Evolutionary conservation across 1,140 invertebrate genomes (phyloP).

Genomic region (Trachymyrmex cornetzi): DNA sequence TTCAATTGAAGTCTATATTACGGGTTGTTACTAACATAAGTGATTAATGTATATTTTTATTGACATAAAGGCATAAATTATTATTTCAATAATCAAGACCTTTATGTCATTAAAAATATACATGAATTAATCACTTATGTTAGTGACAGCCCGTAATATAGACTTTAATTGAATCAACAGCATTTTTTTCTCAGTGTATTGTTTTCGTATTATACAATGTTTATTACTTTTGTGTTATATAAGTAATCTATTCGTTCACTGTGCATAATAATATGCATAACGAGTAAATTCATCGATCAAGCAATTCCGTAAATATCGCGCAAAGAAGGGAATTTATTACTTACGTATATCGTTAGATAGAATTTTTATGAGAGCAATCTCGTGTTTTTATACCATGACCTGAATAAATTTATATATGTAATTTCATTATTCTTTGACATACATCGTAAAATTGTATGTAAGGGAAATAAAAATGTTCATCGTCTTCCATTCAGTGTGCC

Average conservation of each 20-base stretch:
- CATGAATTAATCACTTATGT: no score
- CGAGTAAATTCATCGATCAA: slow-evolving; percentile 36
- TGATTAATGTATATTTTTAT: no score
- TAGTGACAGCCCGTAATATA: no score
- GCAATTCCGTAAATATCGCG: neutral
- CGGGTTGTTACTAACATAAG: no score
- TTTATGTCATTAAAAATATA: no score
- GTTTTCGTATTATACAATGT: slow-evolving; percentile 30
- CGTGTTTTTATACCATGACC: slow-evolving; percentile 41
- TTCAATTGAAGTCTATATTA: no score
- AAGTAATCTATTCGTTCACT: neutral
- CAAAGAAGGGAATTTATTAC: neutral
- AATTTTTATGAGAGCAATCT: slow-evolving; percentile 23
- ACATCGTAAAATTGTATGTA: slow-evolving; percentile 6
- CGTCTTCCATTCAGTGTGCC: neutral
- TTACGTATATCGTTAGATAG: slow-evolving; percentile 2
- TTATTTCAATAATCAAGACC: no score
- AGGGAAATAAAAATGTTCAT: neutral
- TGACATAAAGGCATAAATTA: no score
- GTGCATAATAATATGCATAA: slow-evolving; percentile 26
- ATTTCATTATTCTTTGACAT: slow-evolving; percentile 37
- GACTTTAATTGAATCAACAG: no score
- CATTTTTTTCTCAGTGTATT: no score
- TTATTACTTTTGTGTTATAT: slow-evolving; percentile 20
- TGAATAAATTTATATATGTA: neutral